A percentile compares a stretch with the other conserved stretches of the same genome.
Conservation (phyloP, 2,113 vertebrate genomes). For the Paratilapia polleni region DNA sequence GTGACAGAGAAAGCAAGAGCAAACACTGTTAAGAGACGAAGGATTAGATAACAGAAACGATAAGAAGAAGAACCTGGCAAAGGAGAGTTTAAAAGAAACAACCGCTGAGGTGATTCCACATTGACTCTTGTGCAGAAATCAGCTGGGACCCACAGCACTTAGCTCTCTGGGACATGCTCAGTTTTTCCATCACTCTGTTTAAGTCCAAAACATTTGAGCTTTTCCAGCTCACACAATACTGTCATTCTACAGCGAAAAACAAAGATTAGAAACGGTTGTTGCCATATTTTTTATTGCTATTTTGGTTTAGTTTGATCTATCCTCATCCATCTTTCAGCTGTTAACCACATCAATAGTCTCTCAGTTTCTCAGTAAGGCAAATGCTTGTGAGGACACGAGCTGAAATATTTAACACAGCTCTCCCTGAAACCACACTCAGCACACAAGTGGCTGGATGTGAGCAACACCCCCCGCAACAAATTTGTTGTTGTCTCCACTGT, state of each 20-base stretch:
- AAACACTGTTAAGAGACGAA: neutral
- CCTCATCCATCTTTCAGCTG: slow-evolving; percentile 49
- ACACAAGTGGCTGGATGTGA: neutral
- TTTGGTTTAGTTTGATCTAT: slow-evolving; percentile 40
- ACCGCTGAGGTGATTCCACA: slow-evolving; percentile 18
- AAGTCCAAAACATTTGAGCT: slow-evolving; percentile 26
- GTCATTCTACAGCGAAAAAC: slow-evolving; percentile 4
- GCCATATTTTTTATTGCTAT: slow-evolving; percentile 25
- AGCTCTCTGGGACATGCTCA: slow-evolving; percentile 18
- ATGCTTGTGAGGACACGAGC: slow-evolving; percentile 44
- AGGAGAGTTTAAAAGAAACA: slow-evolving; percentile 10
- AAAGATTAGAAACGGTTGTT: slow-evolving; percentile 40
- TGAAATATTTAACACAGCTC: slow-evolving; percentile 64
- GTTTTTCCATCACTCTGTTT: slow-evolving; percentile 29
- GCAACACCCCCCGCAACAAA: slow-evolving; percentile 14
- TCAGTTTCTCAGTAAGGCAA: slow-evolving; percentile 28
- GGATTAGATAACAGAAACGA: slow-evolving; percentile 10
- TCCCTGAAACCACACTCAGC: slow-evolving; percentile 34
- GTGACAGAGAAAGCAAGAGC: neutral
- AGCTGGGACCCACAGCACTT: slow-evolving; percentile 21
- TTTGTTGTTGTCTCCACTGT: slow-evolving; percentile 6
- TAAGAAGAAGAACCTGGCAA: neutral
- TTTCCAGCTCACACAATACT: neutral
- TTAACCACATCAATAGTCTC: slow-evolving; percentile 44
- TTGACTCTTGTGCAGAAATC: slow-evolving; percentile 19